Percentiles rank a stretch among this genome's conserved stretches.
These are phyloP conservation scores for Bagarius yarrelli DNA, from an alignment of 2,113 vertebrate species.

Conservation along the genomic window DNA sequence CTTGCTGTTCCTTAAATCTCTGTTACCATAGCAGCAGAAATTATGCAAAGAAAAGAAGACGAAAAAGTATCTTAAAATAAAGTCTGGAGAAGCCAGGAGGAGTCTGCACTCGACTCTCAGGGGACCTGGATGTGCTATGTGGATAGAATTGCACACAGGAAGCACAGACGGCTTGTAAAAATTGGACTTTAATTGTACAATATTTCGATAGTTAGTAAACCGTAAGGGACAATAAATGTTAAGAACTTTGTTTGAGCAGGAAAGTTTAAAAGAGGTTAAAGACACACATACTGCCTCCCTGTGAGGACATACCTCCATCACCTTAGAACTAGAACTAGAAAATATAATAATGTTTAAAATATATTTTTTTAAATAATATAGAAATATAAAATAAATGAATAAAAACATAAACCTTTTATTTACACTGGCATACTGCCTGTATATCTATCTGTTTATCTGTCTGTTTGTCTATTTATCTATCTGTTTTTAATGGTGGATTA, in stretches of 20 bases:
- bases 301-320: too few relatives aligned
- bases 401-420: too few relatives aligned
- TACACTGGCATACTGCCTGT: too few relatives aligned
- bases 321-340: too few relatives aligned
- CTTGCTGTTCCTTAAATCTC: slow-evolving; percentile 49
- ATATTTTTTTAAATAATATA: neutral
- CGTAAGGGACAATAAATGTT: slow-evolving; percentile 17
- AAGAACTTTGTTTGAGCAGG: slow-evolving; percentile 14
- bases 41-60: slow-evolving; percentile 41
- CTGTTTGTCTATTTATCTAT: too few relatives aligned
- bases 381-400: too few relatives aligned
- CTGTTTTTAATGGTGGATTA: too few relatives aligned
- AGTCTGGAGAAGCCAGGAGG: slow-evolving; percentile 34
- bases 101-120: slow-evolving; percentile 22
- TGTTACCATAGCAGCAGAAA: slow-evolving; percentile 53
- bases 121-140: slow-evolving; percentile 42
- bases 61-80: slow-evolving; percentile 48
- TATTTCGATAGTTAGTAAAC: neutral
- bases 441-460: too few relatives aligned
- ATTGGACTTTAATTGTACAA: slow-evolving; percentile 8
- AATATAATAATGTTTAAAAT: too few relatives aligned
- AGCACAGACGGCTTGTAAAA: slow-evolving; percentile 32
- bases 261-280: neutral
- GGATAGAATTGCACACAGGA: slow-evolving; percentile 27
- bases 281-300: too few relatives aligned